Percentiles rank a stretch among this genome's conserved stretches.
Evolutionary conservation across 2,888 invertebrate genomes (phyloP).

Genomic region (Cistogaster globosa): DNA sequence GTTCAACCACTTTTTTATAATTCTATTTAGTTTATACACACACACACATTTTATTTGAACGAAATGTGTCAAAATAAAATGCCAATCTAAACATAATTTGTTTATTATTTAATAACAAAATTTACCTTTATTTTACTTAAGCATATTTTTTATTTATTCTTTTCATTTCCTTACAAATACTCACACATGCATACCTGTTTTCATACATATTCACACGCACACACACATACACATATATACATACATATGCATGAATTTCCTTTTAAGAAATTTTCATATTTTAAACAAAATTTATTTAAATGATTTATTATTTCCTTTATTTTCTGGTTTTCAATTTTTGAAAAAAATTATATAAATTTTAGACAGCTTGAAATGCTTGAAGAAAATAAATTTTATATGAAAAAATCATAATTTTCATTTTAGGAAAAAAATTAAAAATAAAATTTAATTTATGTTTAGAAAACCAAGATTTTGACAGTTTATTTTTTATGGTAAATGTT

Average conservation of each 20-base stretch:
- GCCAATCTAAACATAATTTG: conserved; percentile 19
- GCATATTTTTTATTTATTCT: neutral
- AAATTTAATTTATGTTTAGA: conserved; percentile 45
- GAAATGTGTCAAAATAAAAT: conserved; percentile 35
- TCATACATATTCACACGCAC: no score
- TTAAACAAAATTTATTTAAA: conserved; percentile 40
- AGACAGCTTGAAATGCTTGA: conserved; percentile 5
- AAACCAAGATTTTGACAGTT: conserved; percentile 48
- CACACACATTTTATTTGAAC: neutral
- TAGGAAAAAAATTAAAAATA: neutral
- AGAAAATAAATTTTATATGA: neutral
- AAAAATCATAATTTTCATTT: neutral
- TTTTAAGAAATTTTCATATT: conserved; percentile 16
- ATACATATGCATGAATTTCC: neutral
- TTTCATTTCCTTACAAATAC: neutral
- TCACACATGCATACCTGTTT: no score
- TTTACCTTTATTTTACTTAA: conserved; percentile 2
- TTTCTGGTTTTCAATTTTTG: conserved; percentile 66
- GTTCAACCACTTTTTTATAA: no score
- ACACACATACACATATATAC: no score
- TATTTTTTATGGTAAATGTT: conserved; percentile 35
- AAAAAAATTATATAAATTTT: conserved; percentile 33
- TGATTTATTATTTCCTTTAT: conserved; percentile 39
- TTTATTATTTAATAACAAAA: neutral
- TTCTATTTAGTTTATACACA: neutral